Percentiles rank a stretch among this genome's conserved stretches.
phyloP scores from a whole-genome alignment of 2,888 invertebrate genomes.

The Vesta saturnalis region DNA sequence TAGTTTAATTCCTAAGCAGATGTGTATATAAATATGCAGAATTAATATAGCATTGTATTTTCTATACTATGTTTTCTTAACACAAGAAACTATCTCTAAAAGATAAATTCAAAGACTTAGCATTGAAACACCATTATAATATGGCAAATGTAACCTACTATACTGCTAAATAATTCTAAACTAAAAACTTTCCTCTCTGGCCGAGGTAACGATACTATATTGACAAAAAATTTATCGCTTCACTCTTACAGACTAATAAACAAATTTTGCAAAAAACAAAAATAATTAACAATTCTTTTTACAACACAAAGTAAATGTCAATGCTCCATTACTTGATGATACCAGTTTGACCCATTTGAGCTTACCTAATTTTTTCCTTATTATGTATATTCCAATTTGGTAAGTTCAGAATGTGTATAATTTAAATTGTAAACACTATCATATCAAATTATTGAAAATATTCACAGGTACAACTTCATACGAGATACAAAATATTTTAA shows the following conservation, averaged over 20 bases:
- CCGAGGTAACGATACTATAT: conserved; percentile 21
- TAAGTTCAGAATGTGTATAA: too few relatives aligned
- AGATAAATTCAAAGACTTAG: conserved; percentile 5
- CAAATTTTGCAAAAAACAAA: conserved; percentile 18
- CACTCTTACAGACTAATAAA: conserved; percentile 28
- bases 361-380: too few relatives aligned
- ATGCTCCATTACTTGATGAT: too few relatives aligned
- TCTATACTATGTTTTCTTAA: background rate
- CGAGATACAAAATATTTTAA: conserved; percentile 6
- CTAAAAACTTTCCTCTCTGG: conserved; percentile 10
- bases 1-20: conserved; percentile 19
- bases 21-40: conserved; percentile 22
- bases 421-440: too few relatives aligned
- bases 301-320: too few relatives aligned
- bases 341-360: too few relatives aligned
- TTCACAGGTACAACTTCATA: background rate
- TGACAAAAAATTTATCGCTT: conserved; percentile 26
- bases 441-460: too few relatives aligned
- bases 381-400: too few relatives aligned
- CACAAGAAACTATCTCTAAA: background rate
- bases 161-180: conserved; percentile 21
- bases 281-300: background rate
- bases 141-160: conserved; percentile 28
- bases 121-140: conserved; percentile 24
- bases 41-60: conserved; percentile 6